Percentiles rank a stretch among this genome's conserved stretches.
These are phyloP conservation scores for Glareola pratincola DNA, from an alignment of 2,113 vertebrate genomes.

Conservation along the genomic window DNA sequence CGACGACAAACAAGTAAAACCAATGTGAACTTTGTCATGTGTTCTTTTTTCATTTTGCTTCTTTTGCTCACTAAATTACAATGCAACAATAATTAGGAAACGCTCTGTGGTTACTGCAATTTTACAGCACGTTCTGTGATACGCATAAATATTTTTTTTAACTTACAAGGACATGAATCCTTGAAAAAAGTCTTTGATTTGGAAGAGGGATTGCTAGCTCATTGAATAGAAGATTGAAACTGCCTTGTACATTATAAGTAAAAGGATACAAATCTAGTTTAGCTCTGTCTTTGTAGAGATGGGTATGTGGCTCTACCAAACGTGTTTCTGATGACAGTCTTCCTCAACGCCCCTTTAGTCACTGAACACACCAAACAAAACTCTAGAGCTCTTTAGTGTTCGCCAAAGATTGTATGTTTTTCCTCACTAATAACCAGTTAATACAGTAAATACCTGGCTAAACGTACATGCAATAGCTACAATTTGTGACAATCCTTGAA, in stretches of 20 bases:
- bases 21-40: neutral
- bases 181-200: neutral
- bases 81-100: neutral
- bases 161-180: neutral
- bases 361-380: neutral
- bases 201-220: neutral
- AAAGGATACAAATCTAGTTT: neutral
- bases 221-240: neutral
- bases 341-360: neutral
- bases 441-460: neutral
- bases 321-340: neutral
- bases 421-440: neutral
- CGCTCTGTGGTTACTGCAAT: accelerated
- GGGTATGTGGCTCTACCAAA: neutral
- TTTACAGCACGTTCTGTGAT: neutral
- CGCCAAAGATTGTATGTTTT: neutral
- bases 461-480: neutral
- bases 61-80: neutral
- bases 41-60: neutral
- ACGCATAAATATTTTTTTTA: neutral
- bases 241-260: neutral
- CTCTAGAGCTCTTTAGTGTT: neutral
- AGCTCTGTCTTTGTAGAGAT: neutral
- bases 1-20: neutral
- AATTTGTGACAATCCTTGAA: neutral